These are phyloP conservation scores for Diarsia dahlii DNA, from an alignment of 2,888 invertebrate genomes.

Conservation along the genomic window DNA sequence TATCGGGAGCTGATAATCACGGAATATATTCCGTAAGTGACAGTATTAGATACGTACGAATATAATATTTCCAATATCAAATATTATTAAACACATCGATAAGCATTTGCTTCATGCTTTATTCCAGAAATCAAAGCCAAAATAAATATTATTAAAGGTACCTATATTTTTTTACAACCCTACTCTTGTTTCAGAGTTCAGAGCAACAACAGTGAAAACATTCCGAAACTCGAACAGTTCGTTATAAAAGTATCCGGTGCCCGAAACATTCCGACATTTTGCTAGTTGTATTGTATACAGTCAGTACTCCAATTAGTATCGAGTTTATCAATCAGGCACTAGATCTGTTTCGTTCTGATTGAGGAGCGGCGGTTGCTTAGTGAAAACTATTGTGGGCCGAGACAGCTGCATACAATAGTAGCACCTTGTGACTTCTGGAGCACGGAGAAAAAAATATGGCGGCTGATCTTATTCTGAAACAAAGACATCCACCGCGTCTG, in stretches of 20 bases:
- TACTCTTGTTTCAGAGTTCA: not conserved
- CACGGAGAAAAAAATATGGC: not conserved
- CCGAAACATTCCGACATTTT: slow-evolving; percentile 17
- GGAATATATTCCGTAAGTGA: no score
- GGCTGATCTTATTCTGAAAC: not conserved
- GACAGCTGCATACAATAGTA: slow-evolving; percentile 29
- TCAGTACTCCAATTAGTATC: not conserved
- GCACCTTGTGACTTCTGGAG: slow-evolving; percentile 25
- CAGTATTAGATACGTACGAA: no score
- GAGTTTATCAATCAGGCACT: slow-evolving; percentile 1
- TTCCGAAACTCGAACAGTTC: not conserved
- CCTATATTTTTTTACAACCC: not conserved
- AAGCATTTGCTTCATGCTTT: not conserved
- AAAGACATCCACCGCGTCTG: no score
- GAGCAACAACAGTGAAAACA: slow-evolving; percentile 5
- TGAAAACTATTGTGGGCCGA: slow-evolving; percentile 30
- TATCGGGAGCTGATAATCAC: no score
- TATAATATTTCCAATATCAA: no score
- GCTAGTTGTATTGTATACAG: slow-evolving; percentile 1
- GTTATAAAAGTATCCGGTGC: not conserved
- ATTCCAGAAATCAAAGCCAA: not conserved
- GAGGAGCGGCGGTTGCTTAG: slow-evolving; percentile 20
- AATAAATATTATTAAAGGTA: not conserved
- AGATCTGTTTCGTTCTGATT: not conserved
- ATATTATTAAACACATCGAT: no score